Percentiles rank a stretch among this genome's conserved stretches.
Conservation (phyloP, 2,888 invertebrate genomes). For the Eupsilia transversa region DNA sequence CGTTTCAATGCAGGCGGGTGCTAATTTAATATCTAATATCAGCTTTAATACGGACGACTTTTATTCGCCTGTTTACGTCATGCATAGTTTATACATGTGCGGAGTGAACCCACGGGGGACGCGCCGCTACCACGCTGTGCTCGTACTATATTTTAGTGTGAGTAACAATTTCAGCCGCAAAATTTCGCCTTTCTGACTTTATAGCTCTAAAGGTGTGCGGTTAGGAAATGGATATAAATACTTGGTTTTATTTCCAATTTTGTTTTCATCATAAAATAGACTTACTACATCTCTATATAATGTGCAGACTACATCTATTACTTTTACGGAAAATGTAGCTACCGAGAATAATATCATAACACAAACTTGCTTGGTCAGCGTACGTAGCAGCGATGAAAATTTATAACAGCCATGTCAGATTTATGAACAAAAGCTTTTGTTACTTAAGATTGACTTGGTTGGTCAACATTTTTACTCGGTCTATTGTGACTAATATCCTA, state of each 20-base stretch:
- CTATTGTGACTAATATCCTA: conserved; percentile 44
- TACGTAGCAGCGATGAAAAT: conserved; percentile 31
- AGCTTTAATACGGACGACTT: conserved; percentile 62
- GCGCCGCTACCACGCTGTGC: conserved; percentile 44
- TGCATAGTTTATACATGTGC: conserved; percentile 66
- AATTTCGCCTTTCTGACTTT: conserved; percentile 62
- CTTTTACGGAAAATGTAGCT: conserved; percentile 20
- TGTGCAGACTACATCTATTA: conserved; percentile 12
- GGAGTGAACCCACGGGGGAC: conserved; percentile 53
- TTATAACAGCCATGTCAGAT: conserved; percentile 51
- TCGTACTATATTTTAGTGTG: conserved; percentile 64
- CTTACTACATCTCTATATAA: conserved; percentile 13
- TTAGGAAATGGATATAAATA: conserved; percentile 57
- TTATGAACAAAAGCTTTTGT: conserved; percentile 55
- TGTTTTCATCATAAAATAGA: conserved; percentile 46
- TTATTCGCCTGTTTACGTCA: conserved; percentile 67
- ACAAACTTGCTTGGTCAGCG: conserved; percentile 50
- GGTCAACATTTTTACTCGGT: conserved; percentile 51
- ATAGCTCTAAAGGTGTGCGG: conserved; percentile 51
- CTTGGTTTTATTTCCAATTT: conserved; percentile 53
- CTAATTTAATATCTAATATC: conserved; percentile 67
- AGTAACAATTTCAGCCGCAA: conserved; percentile 61
- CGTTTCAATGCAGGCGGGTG: conserved; percentile 62
- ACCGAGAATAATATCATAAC: conserved; percentile 7
- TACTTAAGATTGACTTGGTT: conserved; percentile 51